These are phyloP conservation scores for Polyploca ridens DNA, from an alignment of 2,888 invertebrate genomes.

Conservation along the genomic window DNA sequence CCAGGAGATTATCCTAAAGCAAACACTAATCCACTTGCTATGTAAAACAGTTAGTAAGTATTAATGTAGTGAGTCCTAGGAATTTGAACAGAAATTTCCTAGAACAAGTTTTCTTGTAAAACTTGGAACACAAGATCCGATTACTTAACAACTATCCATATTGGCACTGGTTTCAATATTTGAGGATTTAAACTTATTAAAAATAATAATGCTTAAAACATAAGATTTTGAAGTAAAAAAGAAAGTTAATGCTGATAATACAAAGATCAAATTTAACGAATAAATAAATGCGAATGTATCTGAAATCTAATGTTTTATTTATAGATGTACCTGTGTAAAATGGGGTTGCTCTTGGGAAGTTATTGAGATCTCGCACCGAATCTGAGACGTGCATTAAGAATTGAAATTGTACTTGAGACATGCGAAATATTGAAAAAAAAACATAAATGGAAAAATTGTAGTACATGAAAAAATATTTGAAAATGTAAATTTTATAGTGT, in stretches of 20 bases:
- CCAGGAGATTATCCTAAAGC: background rate
- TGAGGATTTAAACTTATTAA: background rate
- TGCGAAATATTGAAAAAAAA: too few relatives aligned
- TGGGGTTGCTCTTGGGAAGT: background rate
- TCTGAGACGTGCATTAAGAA: background rate
- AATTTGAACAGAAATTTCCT: background rate
- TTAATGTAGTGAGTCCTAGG: background rate
- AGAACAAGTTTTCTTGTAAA: slow-evolving; percentile 3
- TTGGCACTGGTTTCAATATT: background rate
- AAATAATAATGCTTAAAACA: too few relatives aligned
- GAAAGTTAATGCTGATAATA: background rate
- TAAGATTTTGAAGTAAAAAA: background rate
- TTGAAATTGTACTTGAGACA: too few relatives aligned
- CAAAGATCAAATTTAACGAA: too few relatives aligned
- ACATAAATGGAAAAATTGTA: too few relatives aligned
- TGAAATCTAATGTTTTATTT: background rate
- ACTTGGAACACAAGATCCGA: slow-evolving; percentile 2
- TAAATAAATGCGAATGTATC: background rate
- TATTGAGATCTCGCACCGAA: background rate
- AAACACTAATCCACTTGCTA: background rate
- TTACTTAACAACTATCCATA: background rate
- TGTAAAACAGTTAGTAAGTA: slow-evolving; percentile 3
- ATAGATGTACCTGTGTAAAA: background rate
- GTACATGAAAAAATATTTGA: too few relatives aligned
- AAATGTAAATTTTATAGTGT: too few relatives aligned